Conservation (phyloP, 2,888 invertebrate species). For the Sthenelais limicola region DNA sequence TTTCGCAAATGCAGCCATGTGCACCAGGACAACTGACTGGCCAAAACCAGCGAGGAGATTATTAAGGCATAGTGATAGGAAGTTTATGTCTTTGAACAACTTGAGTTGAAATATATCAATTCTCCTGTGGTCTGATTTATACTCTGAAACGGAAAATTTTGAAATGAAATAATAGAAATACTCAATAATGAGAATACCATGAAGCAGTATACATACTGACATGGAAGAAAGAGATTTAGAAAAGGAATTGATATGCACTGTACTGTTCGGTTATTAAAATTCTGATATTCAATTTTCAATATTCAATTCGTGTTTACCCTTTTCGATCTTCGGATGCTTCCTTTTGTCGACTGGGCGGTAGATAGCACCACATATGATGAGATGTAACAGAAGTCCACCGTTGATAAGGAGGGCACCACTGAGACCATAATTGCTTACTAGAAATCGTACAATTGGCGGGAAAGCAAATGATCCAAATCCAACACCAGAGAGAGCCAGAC, state of each 20-base stretch:
- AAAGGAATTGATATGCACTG: no score
- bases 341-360: not conserved
- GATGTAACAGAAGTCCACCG: constrained; percentile 4
- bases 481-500: constrained; percentile 18
- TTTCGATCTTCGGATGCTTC: not conserved
- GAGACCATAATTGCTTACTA: not conserved
- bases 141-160: no score
- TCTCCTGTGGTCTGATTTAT: no score
- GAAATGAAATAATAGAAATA: no score
- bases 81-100: not conserved
- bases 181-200: no score
- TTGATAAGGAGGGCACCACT: constrained; percentile 1
- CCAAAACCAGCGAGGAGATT: constrained; percentile 15
- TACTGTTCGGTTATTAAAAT: no score
- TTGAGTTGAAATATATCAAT: not conserved
- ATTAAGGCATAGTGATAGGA: not conserved
- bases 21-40: constrained; percentile 22
- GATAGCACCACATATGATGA: constrained; percentile 21
- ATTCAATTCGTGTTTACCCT: no score
- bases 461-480: constrained; percentile 24
- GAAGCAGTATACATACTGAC: no score
- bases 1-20: constrained; percentile 11
- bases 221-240: no score
- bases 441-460: constrained; percentile 4
- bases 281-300: no score